These are phyloP conservation scores for Himalopsyche phryganea DNA, from an alignment of 1,140 invertebrate genomes.

Conservation along the genomic window DNA sequence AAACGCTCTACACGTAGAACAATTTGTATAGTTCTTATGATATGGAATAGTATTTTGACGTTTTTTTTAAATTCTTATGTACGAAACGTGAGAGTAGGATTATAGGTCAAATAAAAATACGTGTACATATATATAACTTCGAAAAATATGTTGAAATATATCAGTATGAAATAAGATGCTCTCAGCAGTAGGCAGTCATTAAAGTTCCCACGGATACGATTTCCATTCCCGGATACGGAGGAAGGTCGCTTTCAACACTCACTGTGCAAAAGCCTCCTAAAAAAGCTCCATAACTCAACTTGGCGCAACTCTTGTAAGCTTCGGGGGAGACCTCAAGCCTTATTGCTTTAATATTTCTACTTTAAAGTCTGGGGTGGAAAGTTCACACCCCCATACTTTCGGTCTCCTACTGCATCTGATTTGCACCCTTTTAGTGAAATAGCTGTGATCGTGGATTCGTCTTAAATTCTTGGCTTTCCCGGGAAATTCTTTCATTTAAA, in stretches of 20 bases:
- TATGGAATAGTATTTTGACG: too few species aligned
- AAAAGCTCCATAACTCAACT: constrained; percentile 35
- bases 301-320: constrained; percentile 34
- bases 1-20: too few species aligned
- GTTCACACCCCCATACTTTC: constrained; percentile 17
- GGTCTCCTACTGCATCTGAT: constrained; percentile 18
- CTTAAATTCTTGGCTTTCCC: constrained; percentile 9
- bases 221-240: constrained; percentile 7
- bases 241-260: constrained; percentile 25
- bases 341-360: constrained; percentile 36
- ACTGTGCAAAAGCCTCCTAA: constrained; percentile 19
- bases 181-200: constrained; percentile 12
- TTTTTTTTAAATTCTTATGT: too few species aligned
- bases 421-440: constrained; percentile 20
- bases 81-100: too few species aligned
- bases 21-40: too few species aligned
- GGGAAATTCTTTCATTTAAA: constrained; percentile 9
- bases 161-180: constrained; percentile 5
- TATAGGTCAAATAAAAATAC: too few species aligned
- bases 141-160: background rate
- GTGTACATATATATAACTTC: too few species aligned
- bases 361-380: constrained; percentile 32
- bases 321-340: constrained; percentile 34
- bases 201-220: constrained; percentile 19
- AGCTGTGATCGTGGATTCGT: too few species aligned